These are phyloP conservation scores for Neoniphon sammara DNA, from an alignment of 2,797 vertebrate genomes.

Conservation along the genomic window DNA sequence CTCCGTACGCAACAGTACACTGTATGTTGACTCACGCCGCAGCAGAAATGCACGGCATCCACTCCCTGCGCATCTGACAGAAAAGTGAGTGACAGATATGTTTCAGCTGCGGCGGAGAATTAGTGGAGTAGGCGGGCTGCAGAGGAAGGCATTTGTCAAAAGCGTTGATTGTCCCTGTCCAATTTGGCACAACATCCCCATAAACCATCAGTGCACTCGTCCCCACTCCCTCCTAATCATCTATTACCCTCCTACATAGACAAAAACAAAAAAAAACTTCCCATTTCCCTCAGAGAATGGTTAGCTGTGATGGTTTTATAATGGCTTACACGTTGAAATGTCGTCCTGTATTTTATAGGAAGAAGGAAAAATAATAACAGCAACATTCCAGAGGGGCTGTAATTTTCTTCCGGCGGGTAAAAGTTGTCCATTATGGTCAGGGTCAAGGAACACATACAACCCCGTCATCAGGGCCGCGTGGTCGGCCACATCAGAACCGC, in stretches of 20 bases:
- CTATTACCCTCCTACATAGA: slow-evolving; percentile 70
- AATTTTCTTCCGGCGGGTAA: slow-evolving; percentile 87
- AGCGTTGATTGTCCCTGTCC: slow-evolving; percentile 70
- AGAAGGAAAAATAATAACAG: slow-evolving; percentile 86
- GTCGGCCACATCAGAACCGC: slow-evolving; percentile 85
- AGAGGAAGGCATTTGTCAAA: slow-evolving; percentile 74
- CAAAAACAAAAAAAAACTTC: slow-evolving; percentile 49
- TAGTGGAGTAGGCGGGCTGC: slow-evolving; percentile 57
- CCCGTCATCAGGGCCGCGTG: slow-evolving; percentile 83
- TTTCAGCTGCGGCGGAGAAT: slow-evolving; percentile 35
- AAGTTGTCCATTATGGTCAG: slow-evolving; percentile 87
- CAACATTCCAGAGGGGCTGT: slow-evolving; percentile 86
- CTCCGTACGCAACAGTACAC: slow-evolving; percentile 39
- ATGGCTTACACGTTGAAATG: slow-evolving; percentile 75
- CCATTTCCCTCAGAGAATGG: slow-evolving; percentile 71
- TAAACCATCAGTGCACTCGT: slow-evolving; percentile 57
- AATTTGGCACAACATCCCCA: slow-evolving; percentile 66
- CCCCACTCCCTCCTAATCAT: slow-evolving; percentile 63
- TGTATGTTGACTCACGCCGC: slow-evolving; percentile 36
- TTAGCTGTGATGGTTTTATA: slow-evolving; percentile 70
- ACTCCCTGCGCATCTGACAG: slow-evolving; percentile 42
- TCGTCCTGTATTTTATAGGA: slow-evolving; percentile 80
- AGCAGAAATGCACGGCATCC: slow-evolving; percentile 1
- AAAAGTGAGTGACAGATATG: slow-evolving; percentile 37
- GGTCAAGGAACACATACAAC: slow-evolving; percentile 86